These are phyloP conservation scores for Cyclopterus lumpus DNA, from an alignment of 2,797 vertebrate genomes.

Conservation along the genomic window DNA sequence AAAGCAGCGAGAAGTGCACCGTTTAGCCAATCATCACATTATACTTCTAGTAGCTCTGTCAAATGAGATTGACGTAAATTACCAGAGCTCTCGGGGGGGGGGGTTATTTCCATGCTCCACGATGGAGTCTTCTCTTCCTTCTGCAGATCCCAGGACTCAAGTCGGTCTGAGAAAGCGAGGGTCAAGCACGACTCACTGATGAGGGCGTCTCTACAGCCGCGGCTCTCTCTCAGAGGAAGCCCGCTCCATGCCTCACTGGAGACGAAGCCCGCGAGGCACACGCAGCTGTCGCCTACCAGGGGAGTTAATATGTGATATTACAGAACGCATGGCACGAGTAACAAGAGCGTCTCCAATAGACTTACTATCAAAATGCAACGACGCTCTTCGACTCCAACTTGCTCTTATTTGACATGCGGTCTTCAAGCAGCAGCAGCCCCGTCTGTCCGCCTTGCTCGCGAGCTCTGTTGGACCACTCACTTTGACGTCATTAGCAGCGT, in stretches of 20 bases:
- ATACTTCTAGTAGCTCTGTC: neutral
- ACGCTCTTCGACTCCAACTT: constrained; percentile 81
- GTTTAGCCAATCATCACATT: neutral
- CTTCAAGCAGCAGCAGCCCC: neutral
- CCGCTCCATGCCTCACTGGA: constrained; percentile 1
- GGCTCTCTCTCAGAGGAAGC: constrained; percentile 19
- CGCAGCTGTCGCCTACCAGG: constrained; percentile 64
- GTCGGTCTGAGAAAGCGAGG: constrained; percentile 74
- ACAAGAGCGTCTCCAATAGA: neutral
- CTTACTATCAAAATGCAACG: constrained; percentile 60
- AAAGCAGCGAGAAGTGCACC: neutral
- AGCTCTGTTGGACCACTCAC: constrained; percentile 63
- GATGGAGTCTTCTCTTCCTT: constrained; percentile 50
- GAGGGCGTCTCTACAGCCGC: constrained; percentile 82
- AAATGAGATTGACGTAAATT: neutral
- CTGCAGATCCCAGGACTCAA: constrained; percentile 82
- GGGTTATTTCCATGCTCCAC: constrained; percentile 71
- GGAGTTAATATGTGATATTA: neutral
- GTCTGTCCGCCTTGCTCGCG: neutral
- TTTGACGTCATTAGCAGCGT: constrained; percentile 34
- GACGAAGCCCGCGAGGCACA: constrained; percentile 80
- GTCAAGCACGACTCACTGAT: constrained; percentile 83
- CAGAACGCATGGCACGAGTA: neutral
- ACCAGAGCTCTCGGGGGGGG: constrained; percentile 45
- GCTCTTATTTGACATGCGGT: constrained; percentile 47